Conservation (phyloP, 2,888 invertebrate species). For the Cantharis nigra region DNA sequence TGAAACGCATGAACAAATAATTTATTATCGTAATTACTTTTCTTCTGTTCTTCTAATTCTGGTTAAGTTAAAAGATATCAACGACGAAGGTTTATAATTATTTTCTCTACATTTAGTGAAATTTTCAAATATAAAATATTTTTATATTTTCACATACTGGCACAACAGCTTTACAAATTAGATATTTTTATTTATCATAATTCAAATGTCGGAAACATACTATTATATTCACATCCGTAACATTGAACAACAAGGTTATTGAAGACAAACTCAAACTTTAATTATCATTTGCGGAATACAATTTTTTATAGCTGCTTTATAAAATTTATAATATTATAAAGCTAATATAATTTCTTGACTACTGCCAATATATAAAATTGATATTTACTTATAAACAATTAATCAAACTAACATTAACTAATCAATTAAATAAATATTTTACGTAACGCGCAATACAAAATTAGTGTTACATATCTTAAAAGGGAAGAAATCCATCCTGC, state of each 20-base stretch:
- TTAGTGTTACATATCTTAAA: too few species aligned
- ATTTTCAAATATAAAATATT: background rate
- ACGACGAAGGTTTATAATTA: background rate
- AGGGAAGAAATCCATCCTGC: too few species aligned
- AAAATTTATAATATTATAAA: background rate
- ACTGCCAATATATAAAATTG: background rate
- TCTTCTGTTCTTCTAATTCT: background rate
- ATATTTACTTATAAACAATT: background rate
- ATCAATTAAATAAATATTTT: background rate
- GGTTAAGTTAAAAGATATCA: background rate
- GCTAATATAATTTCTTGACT: background rate
- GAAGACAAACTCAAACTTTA: slow-evolving; percentile 24
- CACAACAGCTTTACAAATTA: background rate
- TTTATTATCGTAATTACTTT: too few species aligned
- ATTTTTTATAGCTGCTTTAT: background rate
- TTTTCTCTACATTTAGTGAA: background rate
- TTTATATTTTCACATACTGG: background rate
- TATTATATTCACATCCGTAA: slow-evolving; percentile 51
- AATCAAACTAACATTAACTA: background rate
- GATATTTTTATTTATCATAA: slow-evolving; percentile 42
- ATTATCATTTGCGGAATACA: slow-evolving; percentile 7
- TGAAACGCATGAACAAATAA: too few species aligned
- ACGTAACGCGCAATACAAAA: too few species aligned
- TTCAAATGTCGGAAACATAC: slow-evolving; percentile 50
- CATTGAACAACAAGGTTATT: slow-evolving; percentile 46